A percentile compares a stretch with the other conserved stretches of the same genome.
Conservation (phyloP, 1,140 invertebrate species). For the Anoplolepis gracilipes region DNA sequence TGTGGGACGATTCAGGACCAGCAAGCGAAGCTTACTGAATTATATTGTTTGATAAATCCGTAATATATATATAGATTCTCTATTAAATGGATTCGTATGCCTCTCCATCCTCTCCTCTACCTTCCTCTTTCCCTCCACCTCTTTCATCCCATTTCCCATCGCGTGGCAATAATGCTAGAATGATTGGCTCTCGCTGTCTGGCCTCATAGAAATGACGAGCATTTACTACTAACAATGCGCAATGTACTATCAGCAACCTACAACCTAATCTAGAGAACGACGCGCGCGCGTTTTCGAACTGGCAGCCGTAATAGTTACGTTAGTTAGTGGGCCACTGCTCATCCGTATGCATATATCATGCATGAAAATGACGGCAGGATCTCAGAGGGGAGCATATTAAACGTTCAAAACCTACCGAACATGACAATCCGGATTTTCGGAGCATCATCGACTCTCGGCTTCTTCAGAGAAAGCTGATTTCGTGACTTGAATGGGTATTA, state of each 20-base stretch:
- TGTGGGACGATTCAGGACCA: conserved; percentile 44
- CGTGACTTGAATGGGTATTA: not conserved
- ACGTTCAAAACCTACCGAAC: conserved; percentile 13
- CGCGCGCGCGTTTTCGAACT: conserved; percentile 74
- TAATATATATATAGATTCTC: conserved; percentile 71
- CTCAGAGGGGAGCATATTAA: not conserved
- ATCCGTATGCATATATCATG: conserved; percentile 46
- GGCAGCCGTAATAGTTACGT: conserved; percentile 74
- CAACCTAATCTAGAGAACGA: conserved; percentile 57
- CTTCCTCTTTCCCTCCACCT: not conserved
- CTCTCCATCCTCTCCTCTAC: not conserved
- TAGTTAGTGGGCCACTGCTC: conserved; percentile 9
- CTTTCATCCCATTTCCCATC: conserved; percentile 27
- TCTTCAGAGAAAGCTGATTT: conserved; percentile 20
- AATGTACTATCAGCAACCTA: conserved; percentile 73
- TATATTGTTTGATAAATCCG: conserved; percentile 75
- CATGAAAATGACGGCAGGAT: conserved; percentile 13
- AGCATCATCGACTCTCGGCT: not conserved
- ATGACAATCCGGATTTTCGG: not conserved
- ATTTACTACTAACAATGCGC: conserved; percentile 73
- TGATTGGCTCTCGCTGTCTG: conserved; percentile 77
- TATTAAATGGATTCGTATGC: conserved; percentile 72
- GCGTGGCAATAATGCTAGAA: conserved; percentile 75
- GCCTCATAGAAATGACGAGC: conserved; percentile 62
- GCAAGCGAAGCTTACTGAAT: conserved; percentile 64